Conservation (phyloP, 2,888 invertebrate genomes). For the Polydrusus tereticollis region DNA sequence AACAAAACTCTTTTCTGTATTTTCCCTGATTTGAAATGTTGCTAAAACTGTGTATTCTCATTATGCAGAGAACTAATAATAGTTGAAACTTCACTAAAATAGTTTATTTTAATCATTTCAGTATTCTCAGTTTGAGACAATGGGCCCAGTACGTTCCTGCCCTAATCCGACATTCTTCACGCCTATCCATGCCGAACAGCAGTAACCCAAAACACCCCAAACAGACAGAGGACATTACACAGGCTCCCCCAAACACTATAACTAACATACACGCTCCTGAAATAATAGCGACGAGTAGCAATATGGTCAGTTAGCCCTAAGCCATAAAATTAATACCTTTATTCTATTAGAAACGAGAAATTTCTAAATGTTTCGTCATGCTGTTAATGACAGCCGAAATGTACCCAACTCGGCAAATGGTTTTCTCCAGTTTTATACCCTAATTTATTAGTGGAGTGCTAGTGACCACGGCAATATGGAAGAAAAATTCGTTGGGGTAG, state of each 20-base stretch:
- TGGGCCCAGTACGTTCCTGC: neutral
- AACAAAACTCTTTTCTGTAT: too few relatives aligned
- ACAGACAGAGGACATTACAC: conserved; percentile 22
- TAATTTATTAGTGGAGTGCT: conserved; percentile 36
- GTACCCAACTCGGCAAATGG: conserved; percentile 41
- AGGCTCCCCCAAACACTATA: conserved; percentile 20
- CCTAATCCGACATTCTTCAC: conserved; percentile 3
- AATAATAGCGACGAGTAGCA: conserved; percentile 19
- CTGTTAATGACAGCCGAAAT: conserved; percentile 46
- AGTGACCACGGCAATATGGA: conserved; percentile 26
- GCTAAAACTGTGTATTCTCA: too few relatives aligned
- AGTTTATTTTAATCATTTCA: too few relatives aligned
- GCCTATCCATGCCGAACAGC: conserved; percentile 9
- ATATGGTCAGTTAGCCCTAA: conserved; percentile 27
- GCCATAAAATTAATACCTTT: conserved; percentile 47
- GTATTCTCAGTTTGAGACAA: neutral
- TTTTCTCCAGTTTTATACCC: conserved; percentile 23
- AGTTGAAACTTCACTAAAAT: too few relatives aligned
- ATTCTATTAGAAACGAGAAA: conserved; percentile 45
- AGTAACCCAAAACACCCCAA: conserved; percentile 12
- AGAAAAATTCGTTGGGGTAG: conserved; percentile 16
- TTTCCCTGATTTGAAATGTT: too few relatives aligned
- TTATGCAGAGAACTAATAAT: too few relatives aligned
- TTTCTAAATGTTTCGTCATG: conserved; percentile 44
- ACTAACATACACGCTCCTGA: conserved; percentile 23